Evolutionary conservation across 2,113 vertebrate species (phyloP), one percentile per base, ranked within the genome.

Genomic region (Theristicus caerulescens): DNA sequence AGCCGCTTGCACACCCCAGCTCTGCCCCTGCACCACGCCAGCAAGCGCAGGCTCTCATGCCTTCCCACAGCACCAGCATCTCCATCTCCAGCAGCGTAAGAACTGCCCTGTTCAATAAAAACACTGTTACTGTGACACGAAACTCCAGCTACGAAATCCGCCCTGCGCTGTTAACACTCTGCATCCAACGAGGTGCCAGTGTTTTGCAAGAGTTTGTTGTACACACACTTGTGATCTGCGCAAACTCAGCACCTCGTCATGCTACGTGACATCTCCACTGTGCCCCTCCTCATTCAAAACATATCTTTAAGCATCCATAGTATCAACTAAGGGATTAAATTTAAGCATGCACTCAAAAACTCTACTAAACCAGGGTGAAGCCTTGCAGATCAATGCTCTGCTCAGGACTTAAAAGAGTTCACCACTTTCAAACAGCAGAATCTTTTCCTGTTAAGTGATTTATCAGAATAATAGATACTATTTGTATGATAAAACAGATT

Each of bases 301-400:
- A 10, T 0, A n/a, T 14, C 66, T 80, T 46, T 10, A 74, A 90
- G 49, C 34, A 88, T 18, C 52, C n/a, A 6, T 19, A 21, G 19
- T 29, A 77, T 54, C 34, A 61, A 32, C 2, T 1, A 57, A 19
- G 22, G 0, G 6, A 72, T 87, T 89, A 59, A 18, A 76, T 62
- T 85, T 66, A 87, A 86, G 47, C 21, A 5, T 6, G 20, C 5
- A 7, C 31, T 66, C 38, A 38, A 49, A 58, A 61, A 38, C 3
- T n/a, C 55, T 25, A 2, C 10, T 0, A 1, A 76, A 67, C 25
- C 42, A 54, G 22, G 54, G 54, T 21, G 27, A 91, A 91, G 74
- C 61, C 59, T 51, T 76, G 67, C 19, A 95, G 96, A 77, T 57
- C 96, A 95, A 96, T 94, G 29, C 65, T 72, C 66, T 95, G 57